A percentile compares a stretch with the other conserved stretches of the same genome.
phyloP scores from a whole-genome alignment of 2,797 vertebrate genomes.

The Zenarchopterus dispar region DNA sequence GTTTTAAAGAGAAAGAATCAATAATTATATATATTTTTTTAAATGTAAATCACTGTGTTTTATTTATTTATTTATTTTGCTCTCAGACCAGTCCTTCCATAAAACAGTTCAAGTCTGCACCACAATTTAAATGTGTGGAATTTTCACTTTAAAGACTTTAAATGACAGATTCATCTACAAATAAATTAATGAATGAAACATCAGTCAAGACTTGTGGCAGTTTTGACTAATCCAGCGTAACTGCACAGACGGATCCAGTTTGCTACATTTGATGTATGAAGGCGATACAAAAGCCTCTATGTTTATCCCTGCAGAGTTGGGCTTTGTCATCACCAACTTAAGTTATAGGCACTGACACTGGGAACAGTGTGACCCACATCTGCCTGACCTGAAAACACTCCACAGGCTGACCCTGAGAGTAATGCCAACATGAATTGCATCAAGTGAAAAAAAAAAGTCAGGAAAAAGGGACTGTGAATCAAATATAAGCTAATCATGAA shows the following conservation, averaged over 20 bases:
- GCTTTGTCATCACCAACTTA: constrained; percentile 71
- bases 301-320: constrained; percentile 65
- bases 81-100: too few species aligned
- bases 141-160: constrained; percentile 18
- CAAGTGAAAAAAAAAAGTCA: constrained; percentile 27
- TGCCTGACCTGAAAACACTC: constrained; percentile 79
- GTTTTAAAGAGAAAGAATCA: background rate
- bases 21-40: background rate
- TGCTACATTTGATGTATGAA: constrained; percentile 33
- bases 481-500: constrained; percentile 68
- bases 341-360: constrained; percentile 76
- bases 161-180: constrained; percentile 16
- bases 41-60: background rate
- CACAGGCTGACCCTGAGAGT: constrained; percentile 62
- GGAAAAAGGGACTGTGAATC: constrained; percentile 8
- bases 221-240: constrained; percentile 21
- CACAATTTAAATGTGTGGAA: background rate
- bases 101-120: too few species aligned
- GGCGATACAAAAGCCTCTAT: constrained; percentile 53
- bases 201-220: background rate
- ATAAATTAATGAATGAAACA: too few species aligned
- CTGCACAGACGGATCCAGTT: constrained; percentile 17
- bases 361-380: constrained; percentile 83
- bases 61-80: too few species aligned
- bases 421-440: constrained; percentile 46